phyloP scores from a whole-genome alignment of 2,888 invertebrate species.

The Xestobium rufovillosum region DNA sequence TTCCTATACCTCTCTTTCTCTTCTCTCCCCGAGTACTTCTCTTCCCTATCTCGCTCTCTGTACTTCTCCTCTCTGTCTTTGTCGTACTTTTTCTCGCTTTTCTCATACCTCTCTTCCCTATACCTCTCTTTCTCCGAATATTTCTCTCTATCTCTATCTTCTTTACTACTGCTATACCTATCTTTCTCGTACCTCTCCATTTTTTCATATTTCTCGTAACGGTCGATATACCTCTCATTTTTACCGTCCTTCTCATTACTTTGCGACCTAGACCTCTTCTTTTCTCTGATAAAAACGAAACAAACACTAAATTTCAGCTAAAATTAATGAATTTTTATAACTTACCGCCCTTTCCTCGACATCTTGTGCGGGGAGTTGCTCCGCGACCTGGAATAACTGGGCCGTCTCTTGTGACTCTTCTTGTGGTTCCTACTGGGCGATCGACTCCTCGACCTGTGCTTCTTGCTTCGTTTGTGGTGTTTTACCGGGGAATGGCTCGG shows the following conservation, averaged over 20 bases:
- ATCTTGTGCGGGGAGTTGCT: conserved; percentile 39
- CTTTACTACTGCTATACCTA: conserved; percentile 21
- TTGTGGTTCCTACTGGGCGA: conserved; percentile 35
- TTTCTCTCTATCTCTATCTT: conserved; percentile 26
- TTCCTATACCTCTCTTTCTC: conserved; percentile 29
- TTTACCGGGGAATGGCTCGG: conserved; percentile 36
- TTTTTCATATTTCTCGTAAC: conserved; percentile 39
- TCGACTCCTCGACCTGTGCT: conserved; percentile 37
- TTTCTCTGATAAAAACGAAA: conserved; percentile 36
- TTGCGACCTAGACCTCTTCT: conserved; percentile 41
- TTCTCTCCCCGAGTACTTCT: conserved; percentile 30
- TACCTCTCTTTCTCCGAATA: conserved; percentile 29
- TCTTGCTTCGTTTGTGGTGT: conserved; percentile 37
- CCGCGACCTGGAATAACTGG: conserved; percentile 39
- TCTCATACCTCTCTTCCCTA: conserved; percentile 28
- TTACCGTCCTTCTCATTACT: conserved; percentile 39
- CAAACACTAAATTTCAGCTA: conserved; percentile 8
- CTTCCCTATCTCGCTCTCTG: conserved; percentile 32
- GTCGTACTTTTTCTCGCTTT: conserved; percentile 31
- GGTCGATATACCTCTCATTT: conserved; percentile 39
- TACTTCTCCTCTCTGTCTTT: conserved; percentile 28
- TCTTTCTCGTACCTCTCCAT: conserved; percentile 28
- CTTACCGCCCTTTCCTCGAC: conserved; percentile 27
- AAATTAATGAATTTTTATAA: conserved; percentile 7
- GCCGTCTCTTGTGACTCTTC: conserved; percentile 37